Conservation (phyloP, 2,888 invertebrate genomes). For the Eilema caniola region DNA sequence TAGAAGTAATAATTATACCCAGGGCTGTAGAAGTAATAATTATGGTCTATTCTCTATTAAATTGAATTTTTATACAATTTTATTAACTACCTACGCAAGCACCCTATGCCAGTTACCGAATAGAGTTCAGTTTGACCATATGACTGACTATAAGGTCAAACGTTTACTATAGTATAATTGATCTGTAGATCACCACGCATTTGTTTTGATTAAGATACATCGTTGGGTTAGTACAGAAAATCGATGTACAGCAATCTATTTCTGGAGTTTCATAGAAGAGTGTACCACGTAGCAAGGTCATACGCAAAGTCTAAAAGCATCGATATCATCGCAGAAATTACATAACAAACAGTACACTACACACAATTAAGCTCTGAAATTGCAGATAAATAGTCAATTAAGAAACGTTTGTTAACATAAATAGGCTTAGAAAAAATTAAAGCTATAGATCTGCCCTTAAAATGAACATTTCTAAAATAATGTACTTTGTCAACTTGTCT, state of each 20-base stretch:
- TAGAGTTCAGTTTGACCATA: too few species aligned
- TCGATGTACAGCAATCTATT: slow-evolving; percentile 4
- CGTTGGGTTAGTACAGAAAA: neutral
- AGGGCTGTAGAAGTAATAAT: too few species aligned
- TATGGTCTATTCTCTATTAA: too few species aligned
- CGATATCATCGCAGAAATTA: neutral
- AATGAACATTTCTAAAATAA: neutral
- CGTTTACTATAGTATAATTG: neutral
- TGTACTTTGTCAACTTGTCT: too few species aligned
- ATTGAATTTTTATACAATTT: too few species aligned
- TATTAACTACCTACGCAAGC: neutral
- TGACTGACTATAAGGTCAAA: neutral
- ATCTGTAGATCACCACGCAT: neutral
- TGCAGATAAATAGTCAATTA: neutral
- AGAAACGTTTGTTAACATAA: too few species aligned
- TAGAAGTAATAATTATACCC: too few species aligned
- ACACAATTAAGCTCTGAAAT: neutral
- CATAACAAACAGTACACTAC: neutral
- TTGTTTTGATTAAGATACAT: neutral
- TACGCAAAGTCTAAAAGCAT: neutral
- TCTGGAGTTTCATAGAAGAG: neutral
- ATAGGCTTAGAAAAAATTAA: too few species aligned
- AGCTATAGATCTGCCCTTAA: too few species aligned
- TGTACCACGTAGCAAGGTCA: neutral
- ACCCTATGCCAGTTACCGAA: neutral